Evolutionary conservation across 2,797 vertebrate species (phyloP), one percentile per base, ranked within the genome.

Genomic region (Tragelaphus oryx): DNA sequence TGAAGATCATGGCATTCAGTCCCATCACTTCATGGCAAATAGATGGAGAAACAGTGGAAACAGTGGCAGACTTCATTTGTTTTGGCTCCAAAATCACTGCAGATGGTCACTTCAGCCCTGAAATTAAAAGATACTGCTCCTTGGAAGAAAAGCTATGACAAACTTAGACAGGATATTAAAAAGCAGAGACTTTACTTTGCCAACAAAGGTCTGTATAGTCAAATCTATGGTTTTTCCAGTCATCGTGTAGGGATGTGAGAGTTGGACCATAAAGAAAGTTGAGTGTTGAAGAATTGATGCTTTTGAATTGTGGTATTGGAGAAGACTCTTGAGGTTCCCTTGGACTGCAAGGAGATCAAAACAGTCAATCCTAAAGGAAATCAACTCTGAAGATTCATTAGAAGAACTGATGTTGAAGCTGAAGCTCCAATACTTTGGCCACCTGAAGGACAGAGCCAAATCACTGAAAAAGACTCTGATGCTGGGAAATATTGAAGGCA

Each of bases 211-310:
- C 17, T 33, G 8, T 18, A 4, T 65, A 33, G n/a, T 33, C 62
- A 33, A 20, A 65, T 20, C 62, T 33, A 65, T 65, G 62, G 62
- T 65, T 33, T 33, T 65, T 33, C 62, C 62, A 65, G 8, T 65
- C 2, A 2, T 65, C 18, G 0, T 3, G 5, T 68, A 37, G 20
- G 62, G 9, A 68, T 37, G 9, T 68, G 62, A 20, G n/a, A 5
- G 18, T 22, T 68, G 62, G 62, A 37, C 8, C 18, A 22, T 37
- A 68, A 20, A 65, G 62, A 20, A 33, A 18, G 18, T 3, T 68
- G 9, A 37, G 18, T 2, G 17, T 8, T 0, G 0, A 68, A 68
- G 18, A 68, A 68, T 1, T 68, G 62, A 37, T 37, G n/a, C 18
- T 68, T 68, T 68, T 20, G 8, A 68, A 37, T 4, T 68, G 17